These are phyloP conservation scores for Ferrisia virgata DNA, from an alignment of 2,888 invertebrate genomes.

Conservation along the genomic window DNA sequence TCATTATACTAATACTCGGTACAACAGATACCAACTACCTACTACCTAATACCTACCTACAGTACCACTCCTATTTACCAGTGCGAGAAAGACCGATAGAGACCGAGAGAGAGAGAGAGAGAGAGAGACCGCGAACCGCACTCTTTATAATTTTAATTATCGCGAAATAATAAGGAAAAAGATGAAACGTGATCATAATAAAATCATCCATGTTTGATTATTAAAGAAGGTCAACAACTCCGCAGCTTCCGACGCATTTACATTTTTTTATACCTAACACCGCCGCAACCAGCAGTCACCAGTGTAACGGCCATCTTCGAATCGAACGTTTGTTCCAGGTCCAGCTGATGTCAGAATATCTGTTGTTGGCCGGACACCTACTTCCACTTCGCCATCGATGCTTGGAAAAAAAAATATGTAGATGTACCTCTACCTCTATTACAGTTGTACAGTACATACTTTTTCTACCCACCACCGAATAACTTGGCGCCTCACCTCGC, in stretches of 20 bases:
- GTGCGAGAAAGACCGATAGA: neutral
- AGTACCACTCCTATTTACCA: neutral
- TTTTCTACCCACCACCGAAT: neutral
- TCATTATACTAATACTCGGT: neutral
- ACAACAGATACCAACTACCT: neutral
- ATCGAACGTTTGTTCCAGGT: neutral
- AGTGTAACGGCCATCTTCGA: neutral
- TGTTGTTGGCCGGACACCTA: neutral
- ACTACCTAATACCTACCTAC: neutral
- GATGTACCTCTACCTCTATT: too few species aligned
- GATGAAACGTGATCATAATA: conserved; percentile 28
- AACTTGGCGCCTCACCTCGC: neutral
- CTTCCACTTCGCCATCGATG: too few species aligned
- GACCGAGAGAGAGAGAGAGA: neutral
- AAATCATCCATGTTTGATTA: conserved; percentile 24
- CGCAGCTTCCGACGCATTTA: conserved; percentile 20
- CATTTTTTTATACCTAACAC: conserved; percentile 3
- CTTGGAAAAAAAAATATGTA: too few species aligned
- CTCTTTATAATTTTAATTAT: conserved; percentile 21
- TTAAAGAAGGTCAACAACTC: conserved; percentile 31
- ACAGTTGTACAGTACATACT: neutral
- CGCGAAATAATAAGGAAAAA: conserved; percentile 14
- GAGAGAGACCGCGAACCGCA: neutral
- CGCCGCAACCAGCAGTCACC: neutral
- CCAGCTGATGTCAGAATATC: neutral